These are phyloP conservation scores for Picus viridis DNA, from an alignment of 2,797 vertebrate species.

Conservation along the genomic window DNA sequence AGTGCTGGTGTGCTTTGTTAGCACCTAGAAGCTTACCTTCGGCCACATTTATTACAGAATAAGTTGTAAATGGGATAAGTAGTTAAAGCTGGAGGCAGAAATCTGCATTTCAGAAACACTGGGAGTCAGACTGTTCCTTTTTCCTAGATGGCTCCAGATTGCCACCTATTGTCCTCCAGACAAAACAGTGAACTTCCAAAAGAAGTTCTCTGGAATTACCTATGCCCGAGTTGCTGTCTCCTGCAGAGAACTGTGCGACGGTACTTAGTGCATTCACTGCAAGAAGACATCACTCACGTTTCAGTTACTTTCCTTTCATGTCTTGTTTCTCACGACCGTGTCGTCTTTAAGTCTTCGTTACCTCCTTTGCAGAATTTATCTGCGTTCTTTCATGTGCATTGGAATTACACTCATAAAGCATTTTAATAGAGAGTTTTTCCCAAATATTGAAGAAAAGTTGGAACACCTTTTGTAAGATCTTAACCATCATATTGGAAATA, in stretches of 20 bases:
- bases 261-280: not conserved
- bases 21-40: conserved; percentile 30
- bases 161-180: conserved; percentile 48
- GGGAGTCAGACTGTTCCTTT: not conserved
- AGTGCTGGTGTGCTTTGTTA: not conserved
- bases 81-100: conserved; percentile 1
- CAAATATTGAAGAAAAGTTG: not conserved
- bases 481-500: not conserved
- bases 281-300: not conserved
- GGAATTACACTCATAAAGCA: not conserved
- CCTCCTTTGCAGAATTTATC: not conserved
- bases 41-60: not conserved
- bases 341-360: not conserved
- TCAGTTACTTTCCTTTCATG: not conserved
- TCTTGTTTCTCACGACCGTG: not conserved
- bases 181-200: not conserved
- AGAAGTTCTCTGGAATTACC: not conserved
- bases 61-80: not conserved
- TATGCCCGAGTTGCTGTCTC: not conserved
- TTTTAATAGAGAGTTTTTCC: not conserved
- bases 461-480: not conserved
- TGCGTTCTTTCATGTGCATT: not conserved
- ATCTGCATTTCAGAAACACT: not conserved
- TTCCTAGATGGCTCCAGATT: not conserved
- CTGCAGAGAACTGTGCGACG: not conserved